A percentile compares a stretch with the other conserved stretches of the same genome.
phyloP scores from a whole-genome alignment of 2,797 vertebrate species.

The Parambassis ranga region DNA sequence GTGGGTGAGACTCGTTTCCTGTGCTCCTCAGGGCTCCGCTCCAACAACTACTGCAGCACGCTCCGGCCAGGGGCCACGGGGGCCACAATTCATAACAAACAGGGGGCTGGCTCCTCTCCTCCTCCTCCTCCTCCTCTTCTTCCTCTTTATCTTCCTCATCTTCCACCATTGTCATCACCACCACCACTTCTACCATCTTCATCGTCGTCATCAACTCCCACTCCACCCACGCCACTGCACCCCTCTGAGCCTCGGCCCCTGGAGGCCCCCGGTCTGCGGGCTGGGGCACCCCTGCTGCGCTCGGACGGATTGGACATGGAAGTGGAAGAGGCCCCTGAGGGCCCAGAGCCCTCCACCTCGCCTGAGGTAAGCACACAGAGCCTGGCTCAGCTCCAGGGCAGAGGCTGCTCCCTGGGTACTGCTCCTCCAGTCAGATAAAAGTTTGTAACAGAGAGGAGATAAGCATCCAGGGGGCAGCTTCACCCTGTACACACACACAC shows the following conservation, averaged over 20 bases:
- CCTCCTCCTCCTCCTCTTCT: constrained; percentile 65
- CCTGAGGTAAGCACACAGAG: constrained; percentile 83
- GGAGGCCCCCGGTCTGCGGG: constrained; percentile 75
- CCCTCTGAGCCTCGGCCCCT: constrained; percentile 79
- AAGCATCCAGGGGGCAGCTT: constrained; percentile 48
- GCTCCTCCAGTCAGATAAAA: constrained; percentile 33
- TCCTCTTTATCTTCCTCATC: constrained; percentile 65
- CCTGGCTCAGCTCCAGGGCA: constrained; percentile 46
- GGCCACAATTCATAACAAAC: constrained; percentile 80
- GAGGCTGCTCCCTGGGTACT: constrained; percentile 55
- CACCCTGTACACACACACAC: constrained; percentile 39
- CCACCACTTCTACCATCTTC: constrained; percentile 36
- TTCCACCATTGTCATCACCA: constrained; percentile 53
- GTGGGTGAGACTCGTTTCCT: constrained; percentile 93
- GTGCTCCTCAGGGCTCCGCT: constrained; percentile 92
- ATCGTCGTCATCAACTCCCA: constrained; percentile 58
- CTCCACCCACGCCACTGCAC: constrained; percentile 71
- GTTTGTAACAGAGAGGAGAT: constrained; percentile 34
- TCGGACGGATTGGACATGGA: constrained; percentile 66
- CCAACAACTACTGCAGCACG: constrained; percentile 76
- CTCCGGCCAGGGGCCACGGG: constrained; percentile 82
- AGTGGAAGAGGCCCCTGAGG: constrained; percentile 69
- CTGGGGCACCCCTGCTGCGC: constrained; percentile 72
- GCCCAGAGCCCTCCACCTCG: constrained; percentile 59
- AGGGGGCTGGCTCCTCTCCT: constrained; percentile 76